phyloP scores from a whole-genome alignment of 2,888 invertebrate genomes.

The Brachyopa scutellaris region DNA sequence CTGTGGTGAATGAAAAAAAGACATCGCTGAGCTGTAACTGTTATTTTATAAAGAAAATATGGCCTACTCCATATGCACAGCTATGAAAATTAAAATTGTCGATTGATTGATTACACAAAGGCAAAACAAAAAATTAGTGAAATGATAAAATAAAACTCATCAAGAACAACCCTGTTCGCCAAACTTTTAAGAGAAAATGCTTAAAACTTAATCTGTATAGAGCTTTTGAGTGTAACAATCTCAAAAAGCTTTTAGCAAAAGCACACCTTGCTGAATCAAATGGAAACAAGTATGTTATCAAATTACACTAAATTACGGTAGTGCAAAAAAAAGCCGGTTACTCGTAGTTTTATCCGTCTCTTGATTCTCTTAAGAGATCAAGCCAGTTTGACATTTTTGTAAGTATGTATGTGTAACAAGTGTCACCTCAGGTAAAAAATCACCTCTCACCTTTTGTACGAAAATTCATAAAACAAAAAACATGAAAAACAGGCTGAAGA shows the following conservation, averaged over 20 bases:
- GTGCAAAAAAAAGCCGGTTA: not conserved
- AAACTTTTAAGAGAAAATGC: not conserved
- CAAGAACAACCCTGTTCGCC: not conserved
- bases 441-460: too few relatives aligned
- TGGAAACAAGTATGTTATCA: conserved; percentile 12
- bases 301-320: not conserved
- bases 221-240: not conserved
- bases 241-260: not conserved
- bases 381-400: not conserved
- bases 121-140: too few relatives aligned
- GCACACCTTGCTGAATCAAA: not conserved
- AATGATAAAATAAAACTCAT: too few relatives aligned
- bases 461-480: not conserved
- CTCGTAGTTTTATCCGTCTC: too few relatives aligned
- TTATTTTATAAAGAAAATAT: too few relatives aligned
- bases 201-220: not conserved
- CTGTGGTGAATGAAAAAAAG: too few relatives aligned
- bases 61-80: too few relatives aligned
- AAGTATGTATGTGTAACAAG: not conserved
- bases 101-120: too few relatives aligned
- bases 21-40: too few relatives aligned
- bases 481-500: too few relatives aligned
- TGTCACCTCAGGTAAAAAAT: too few relatives aligned
- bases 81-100: too few relatives aligned
- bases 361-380: not conserved